Base-by-base conservation (phyloP, 2,888 invertebrate genomes). In the Macrosiphum euphorbiae region DNA sequence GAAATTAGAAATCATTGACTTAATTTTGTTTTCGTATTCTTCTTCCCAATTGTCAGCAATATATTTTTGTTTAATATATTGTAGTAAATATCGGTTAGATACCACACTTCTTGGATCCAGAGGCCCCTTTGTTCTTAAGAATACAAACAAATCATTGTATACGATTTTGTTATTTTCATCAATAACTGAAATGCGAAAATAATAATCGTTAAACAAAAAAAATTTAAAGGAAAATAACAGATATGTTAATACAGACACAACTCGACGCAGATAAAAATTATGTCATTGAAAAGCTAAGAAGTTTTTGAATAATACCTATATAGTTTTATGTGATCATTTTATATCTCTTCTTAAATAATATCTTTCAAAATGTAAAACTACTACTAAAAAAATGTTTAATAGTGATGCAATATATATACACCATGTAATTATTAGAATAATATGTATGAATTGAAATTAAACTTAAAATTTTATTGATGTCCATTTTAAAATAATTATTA, bases 161-260 rank as follows among this genome's bases (percentile, higher is more conserved):
- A 55, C 55, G 55, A 55, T 55, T 55, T 55, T 55, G 0, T 55
- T 67, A 67, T 67, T n/a, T 67, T 67, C 67, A 67, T n/a, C 67
- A 67, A 28, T n/a, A 67, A 67, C 67, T 67, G 67, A 28, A 67
- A 67, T 67, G 67, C n/a, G 67, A 67, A 20, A 67, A n/a, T 67
- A 67, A 67, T 67, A 67, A 67, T n/a, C 3, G n/a, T 0, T 85
- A 85, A 84, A 84, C 41, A 84, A 84, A 84, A 20, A 84, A 84
- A 13, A 84, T 84, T 84, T 84, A 84, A 35, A 85, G 20, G 85
- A 5, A 85, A 85, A 85, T 85, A 85, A 85, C 85, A 44, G 85
- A 85, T 85, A 41, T 44, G 44, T 44, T 85, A 85, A 85, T 85
- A 85, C 26, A 44, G 85, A 85, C 85, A 44, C 85, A 85, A 85